A percentile compares a stretch with the other conserved stretches of the same genome.
Evolutionary conservation across 35 echinoderm and acorn worm genomes (phyloP).

Genomic region (Holothuria glaberrima): DNA sequence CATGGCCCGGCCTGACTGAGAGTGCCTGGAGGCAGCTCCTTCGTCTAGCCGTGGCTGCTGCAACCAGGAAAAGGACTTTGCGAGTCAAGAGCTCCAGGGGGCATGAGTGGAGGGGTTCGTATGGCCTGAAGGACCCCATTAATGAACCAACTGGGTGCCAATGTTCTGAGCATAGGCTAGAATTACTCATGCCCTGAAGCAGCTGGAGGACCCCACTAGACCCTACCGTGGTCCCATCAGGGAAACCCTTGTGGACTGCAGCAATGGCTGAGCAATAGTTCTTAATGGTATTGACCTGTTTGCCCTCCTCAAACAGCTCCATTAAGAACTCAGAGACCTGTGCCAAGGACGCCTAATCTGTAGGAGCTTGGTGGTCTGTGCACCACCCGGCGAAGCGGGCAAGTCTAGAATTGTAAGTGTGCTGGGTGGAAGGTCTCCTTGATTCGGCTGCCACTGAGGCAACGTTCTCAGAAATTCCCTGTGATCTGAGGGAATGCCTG

Average conservation of each 20-base stretch:
- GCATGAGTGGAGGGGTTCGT: too few species aligned
- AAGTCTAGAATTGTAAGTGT: too few species aligned
- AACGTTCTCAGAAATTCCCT: background rate
- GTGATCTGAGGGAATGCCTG: too few species aligned
- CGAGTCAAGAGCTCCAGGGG: background rate
- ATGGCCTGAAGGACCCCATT: background rate
- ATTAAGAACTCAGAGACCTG: too few species aligned
- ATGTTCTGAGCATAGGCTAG: background rate
- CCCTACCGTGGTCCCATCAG: too few species aligned
- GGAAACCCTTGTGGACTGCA: too few species aligned
- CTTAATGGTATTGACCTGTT: too few species aligned
- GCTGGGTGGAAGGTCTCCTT: background rate
- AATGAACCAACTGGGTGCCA: background rate
- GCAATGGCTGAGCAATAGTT: too few species aligned
- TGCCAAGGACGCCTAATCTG: too few species aligned
- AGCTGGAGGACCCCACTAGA: background rate
- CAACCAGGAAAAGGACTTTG: background rate
- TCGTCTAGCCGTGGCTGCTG: background rate
- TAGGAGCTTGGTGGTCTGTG: background rate
- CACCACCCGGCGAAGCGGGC: background rate
- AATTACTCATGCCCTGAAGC: background rate
- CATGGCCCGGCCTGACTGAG: too few species aligned
- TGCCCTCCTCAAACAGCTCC: too few species aligned
- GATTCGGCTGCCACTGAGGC: background rate
- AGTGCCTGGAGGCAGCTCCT: too few species aligned